phyloP scores from a whole-genome alignment of 2,797 vertebrate species.

The Phalloptychus januarius region DNA sequence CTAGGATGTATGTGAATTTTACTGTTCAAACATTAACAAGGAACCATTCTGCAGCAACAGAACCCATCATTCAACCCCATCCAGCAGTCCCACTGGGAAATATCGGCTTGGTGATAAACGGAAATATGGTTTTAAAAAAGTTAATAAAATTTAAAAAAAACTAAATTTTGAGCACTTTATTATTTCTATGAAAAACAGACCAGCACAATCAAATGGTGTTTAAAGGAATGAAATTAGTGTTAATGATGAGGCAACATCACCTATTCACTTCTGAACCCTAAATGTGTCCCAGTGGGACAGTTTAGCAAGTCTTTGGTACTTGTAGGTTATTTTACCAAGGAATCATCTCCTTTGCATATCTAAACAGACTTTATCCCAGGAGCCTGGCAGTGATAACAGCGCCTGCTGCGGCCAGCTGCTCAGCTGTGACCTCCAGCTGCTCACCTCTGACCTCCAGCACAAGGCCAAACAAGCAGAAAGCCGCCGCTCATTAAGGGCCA shows the following conservation, averaged over 20 bases:
- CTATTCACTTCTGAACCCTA: neutral
- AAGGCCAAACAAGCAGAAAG: neutral
- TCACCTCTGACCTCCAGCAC: constrained; percentile 5
- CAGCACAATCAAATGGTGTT: neutral
- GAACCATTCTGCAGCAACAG: neutral
- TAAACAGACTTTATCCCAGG: constrained; percentile 40
- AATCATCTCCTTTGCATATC: constrained; percentile 36
- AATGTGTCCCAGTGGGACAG: neutral
- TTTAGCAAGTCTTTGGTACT: neutral
- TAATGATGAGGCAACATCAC: neutral
- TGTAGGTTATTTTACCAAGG: neutral
- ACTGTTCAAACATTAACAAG: neutral
- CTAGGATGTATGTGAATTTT: neutral
- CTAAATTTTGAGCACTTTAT: neutral
- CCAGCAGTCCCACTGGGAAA: neutral
- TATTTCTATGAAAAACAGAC: neutral
- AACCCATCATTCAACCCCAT: neutral
- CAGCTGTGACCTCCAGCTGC: constrained; percentile 2
- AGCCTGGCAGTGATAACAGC: constrained; percentile 47
- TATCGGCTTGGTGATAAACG: neutral
- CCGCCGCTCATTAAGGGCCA: neutral
- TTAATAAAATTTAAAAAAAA: neutral
- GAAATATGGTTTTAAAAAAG: neutral
- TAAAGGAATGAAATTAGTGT: neutral
- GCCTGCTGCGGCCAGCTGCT: constrained; percentile 63